Base-by-base conservation (phyloP, 2,888 invertebrate species). In the Zaprionus obscuricornis region DNA sequence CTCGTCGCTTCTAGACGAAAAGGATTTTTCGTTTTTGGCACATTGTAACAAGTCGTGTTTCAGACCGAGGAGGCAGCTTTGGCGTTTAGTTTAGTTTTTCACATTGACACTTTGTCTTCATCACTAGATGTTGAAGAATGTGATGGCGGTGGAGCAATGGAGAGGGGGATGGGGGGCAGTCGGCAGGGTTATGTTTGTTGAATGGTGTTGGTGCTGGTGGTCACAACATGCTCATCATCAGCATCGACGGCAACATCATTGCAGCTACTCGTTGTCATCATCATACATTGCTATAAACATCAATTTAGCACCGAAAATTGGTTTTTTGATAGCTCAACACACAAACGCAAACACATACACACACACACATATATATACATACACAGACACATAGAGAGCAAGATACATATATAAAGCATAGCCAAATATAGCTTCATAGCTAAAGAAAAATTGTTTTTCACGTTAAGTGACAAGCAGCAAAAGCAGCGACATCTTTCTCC, bases 241-340 rank as follows among this genome's bases (percentile, higher is more conserved):
- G 39, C 82, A 73, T 67, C 65, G 77, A 73, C 66, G 51, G 56
- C 68, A 55, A 49, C 57, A 71, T 51, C 49, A 71, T 43, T 37
- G n/a, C 33, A 26, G 55, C 68, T 68, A 24, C 58, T 62, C 55
- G 64, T 81, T 68, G 59, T 73, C 68, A 62, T 73, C 64, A 74
- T 68, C 63, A 63, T 67, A 70, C 83, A 74, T 85, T 63, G 82
- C 86, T 82, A 85, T 82, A 86, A 82, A 82, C 82, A 82, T 82
- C 81, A 82, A 82, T 82, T 82, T 82, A 86, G 86, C 74, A 77
- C 58, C 85, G 86, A 82, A 82, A 82, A 81, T 81, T 81, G 86
- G 81, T 86, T 81, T 81, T 81, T 77, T 86, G 81, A 81, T 85
- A 82, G 81, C 78, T 71, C 22, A 50, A 63, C 54, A 63, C 45